These are phyloP conservation scores for Sylvietta virens DNA, from an alignment of 2,113 vertebrate species.

Conservation along the genomic window DNA sequence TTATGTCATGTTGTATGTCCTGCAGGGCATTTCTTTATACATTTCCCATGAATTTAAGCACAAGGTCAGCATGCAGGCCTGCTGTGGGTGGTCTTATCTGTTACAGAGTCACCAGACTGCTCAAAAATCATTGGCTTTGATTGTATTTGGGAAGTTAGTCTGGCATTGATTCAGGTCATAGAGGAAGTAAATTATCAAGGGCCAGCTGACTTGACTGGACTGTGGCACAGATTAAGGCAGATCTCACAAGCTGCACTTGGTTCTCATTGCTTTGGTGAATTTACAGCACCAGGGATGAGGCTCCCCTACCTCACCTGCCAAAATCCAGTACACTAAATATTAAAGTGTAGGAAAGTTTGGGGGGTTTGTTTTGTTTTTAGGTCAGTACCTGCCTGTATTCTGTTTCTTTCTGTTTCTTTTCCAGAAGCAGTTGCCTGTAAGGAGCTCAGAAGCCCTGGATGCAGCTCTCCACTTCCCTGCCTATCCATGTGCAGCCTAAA, in stretches of 20 bases:
- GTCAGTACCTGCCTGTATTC: not conserved
- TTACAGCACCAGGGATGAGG: too few species aligned
- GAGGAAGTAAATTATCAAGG: not conserved
- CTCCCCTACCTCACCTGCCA: not conserved
- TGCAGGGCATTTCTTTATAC: not conserved
- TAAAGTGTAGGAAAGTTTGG: not conserved
- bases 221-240: not conserved
- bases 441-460: not conserved
- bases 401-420: not conserved
- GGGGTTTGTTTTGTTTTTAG: not conserved
- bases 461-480: not conserved
- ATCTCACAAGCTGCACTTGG: not conserved
- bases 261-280: not conserved
- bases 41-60: not conserved
- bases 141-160: not conserved
- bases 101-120: not conserved
- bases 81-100: not conserved
- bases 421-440: not conserved
- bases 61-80: not conserved
- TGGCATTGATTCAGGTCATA: not conserved
- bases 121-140: not conserved
- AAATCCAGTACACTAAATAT: not conserved
- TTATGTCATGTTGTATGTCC: not conserved
- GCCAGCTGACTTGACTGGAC: not conserved
- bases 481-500: not conserved